These are phyloP conservation scores for Dasypus novemcinctus DNA, from an alignment of 2,113 vertebrate genomes.

Conservation along the genomic window DNA sequence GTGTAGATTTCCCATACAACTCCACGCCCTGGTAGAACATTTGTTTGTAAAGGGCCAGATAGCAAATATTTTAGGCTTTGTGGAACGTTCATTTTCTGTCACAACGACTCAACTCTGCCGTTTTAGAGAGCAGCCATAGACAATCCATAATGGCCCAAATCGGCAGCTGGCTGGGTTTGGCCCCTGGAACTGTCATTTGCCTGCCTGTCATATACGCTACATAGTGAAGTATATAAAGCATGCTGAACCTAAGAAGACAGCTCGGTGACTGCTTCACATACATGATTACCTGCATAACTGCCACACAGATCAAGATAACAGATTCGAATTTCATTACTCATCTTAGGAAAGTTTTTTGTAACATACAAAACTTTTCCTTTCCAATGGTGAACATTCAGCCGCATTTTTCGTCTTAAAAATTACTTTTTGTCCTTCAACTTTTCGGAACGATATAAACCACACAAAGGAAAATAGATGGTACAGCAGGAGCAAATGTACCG, in stretches of 20 bases:
- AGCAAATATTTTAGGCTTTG: slow-evolving; percentile 36
- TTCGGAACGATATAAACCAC: not conserved
- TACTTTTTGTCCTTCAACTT: not conserved
- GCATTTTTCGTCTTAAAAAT: slow-evolving; percentile 41
- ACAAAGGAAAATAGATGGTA: not conserved
- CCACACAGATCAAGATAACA: not conserved
- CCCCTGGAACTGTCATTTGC: not conserved
- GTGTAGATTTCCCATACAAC: too few relatives aligned
- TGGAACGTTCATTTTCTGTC: not conserved
- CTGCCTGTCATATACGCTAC: not conserved
- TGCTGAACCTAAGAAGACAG: not conserved
- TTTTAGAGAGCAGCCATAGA: not conserved
- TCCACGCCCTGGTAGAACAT: too few relatives aligned
- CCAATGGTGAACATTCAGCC: slow-evolving; percentile 1
- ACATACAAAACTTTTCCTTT: slow-evolving; percentile 12
- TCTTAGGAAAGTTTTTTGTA: not conserved
- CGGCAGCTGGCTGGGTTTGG: not conserved
- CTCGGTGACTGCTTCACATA: not conserved
- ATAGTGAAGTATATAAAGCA: not conserved
- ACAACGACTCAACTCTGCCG: not conserved
- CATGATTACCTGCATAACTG: not conserved
- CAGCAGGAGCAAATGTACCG: not conserved
- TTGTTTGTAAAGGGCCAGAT: too few relatives aligned
- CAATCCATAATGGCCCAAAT: not conserved
- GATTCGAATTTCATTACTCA: not conserved